phyloP scores from a whole-genome alignment of 2,797 vertebrate genomes.

The Enteromius thamalakanensis region DNA sequence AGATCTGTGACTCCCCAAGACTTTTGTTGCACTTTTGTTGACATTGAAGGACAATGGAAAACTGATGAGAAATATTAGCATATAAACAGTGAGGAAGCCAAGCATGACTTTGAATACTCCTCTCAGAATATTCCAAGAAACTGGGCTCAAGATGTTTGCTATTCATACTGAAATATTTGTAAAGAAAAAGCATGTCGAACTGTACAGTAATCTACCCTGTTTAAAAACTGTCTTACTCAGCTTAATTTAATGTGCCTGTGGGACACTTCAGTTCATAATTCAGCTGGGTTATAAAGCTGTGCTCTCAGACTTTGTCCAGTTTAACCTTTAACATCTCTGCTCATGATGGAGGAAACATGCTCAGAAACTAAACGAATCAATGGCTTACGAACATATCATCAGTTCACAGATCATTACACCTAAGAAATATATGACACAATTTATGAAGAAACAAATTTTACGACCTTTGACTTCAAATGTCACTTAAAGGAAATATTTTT shows the following conservation, averaged over 20 bases:
- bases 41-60: slow-evolving; percentile 23
- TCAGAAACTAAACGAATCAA: neutral
- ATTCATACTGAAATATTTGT: neutral
- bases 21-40: slow-evolving; percentile 13
- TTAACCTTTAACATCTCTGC: neutral
- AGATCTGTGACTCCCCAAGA: neutral
- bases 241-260: neutral
- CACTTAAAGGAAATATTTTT: slow-evolving; percentile 6
- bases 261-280: slow-evolving; percentile 8
- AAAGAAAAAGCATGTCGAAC: slow-evolving; percentile 10
- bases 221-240: neutral
- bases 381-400: slow-evolving; percentile 4
- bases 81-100: slow-evolving; percentile 23
- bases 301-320: neutral
- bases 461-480: slow-evolving; percentile 17
- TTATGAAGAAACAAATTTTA: neutral
- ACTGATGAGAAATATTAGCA: slow-evolving; percentile 6
- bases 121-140: slow-evolving; percentile 5
- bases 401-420: slow-evolving; percentile 18
- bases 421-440: neutral
- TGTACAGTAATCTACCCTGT: neutral
- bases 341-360: neutral
- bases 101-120: slow-evolving; percentile 9
- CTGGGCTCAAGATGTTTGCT: slow-evolving; percentile 18
- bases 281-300: slow-evolving; percentile 13